Base-by-base conservation (phyloP, 2,113 vertebrate genomes). In the Taurulus bubalis region DNA sequence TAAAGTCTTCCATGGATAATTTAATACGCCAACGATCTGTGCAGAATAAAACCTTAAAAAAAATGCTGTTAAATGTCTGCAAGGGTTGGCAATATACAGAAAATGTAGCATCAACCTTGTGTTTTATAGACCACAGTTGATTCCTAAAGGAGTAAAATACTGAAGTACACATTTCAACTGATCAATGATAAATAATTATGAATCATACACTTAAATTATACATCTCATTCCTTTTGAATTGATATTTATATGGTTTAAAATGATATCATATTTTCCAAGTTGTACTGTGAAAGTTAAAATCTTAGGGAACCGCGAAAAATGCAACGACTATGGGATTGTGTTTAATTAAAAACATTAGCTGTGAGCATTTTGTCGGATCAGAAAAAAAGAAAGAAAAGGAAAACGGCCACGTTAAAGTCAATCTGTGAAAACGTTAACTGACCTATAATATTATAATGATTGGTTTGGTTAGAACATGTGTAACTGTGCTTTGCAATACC, bases 1-100 rank as follows among this genome's bases (percentile, higher is more conserved):
- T 30, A 20, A 38, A 69, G 26, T 36, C 74, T 65, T 62, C 24
- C 18, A 12, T 62, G 16, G 8, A 56, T 66, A 62, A 71, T 78
- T 24, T 34, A 42, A 62, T 51, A 45, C n/a, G 58, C 22, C 38
- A 45, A 40, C 47, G 18, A 22, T 32, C 16, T 45, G n/a, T 53
- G 26, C 11, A 42, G 22, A 70, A 63, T 14, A 36, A 22, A 15
- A 77, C 14, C 15, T 30, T 36, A 55, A 40, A 70, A 58, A 51
- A 74, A 45, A 22, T 1, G 36, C 26, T 72, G 55, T 26, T 47
- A 53, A 66, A 49, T 12, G n/a, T 56, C 75, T 53, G 51, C 22
- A 70, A n/a, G 18, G 66, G 28, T 53, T n/a, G 15, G 55, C 1
- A 30, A 6, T 7, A 36, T 0, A n/a, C 12, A 11, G 20, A 8